Evolutionary conservation across 2,113 vertebrate genomes (phyloP), one percentile per base, ranked within the genome.

Genomic region (Saccopteryx bilineata): DNA sequence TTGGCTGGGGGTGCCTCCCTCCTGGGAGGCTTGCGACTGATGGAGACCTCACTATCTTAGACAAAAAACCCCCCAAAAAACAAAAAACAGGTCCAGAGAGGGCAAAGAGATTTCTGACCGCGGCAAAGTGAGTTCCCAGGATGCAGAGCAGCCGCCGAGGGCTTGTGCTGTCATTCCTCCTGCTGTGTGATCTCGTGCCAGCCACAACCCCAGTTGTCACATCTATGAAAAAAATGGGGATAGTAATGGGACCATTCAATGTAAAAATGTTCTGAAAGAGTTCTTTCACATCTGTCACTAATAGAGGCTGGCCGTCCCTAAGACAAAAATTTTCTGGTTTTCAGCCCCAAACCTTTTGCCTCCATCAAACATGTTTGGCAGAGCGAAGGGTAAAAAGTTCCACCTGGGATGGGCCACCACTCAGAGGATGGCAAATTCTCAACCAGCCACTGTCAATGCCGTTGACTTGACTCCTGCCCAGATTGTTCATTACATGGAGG

Each of bases 91-190:
- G 18, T 18, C 4, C 18, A 50, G 18, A 33, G 26, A 60, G 1
- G 17, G 39, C 61, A 54, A 54, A 26, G 24, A 31, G 69, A 48
- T 54, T 28, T 33, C 66, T 63, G 23, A 8, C 0, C 17, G 78
- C n/a, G 8, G 2, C 28, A 72, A 71, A 71, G 48, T 0, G 1
- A 66, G 69, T 75, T 71, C 46, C 15, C 10, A 9, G 65, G 33
- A 14, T 18, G 60, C 15, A 76, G 19, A 63, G 52, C 9, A 50
- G 60, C 46, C 4, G 11, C 39, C 15, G 19, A 19, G 66, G 33
- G 58, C 33, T 58, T 76, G 9, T 0, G 2, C 23, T 15, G 14
- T 13, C 21, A 68, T 26, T 65, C 28, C 5, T 39, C 3, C 0
- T 1, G 23, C 65, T 74, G 24, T 48, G 15, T 28, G 21, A 66